Conservation (phyloP, 2,888 invertebrate species). For the Graphium colonna region DNA sequence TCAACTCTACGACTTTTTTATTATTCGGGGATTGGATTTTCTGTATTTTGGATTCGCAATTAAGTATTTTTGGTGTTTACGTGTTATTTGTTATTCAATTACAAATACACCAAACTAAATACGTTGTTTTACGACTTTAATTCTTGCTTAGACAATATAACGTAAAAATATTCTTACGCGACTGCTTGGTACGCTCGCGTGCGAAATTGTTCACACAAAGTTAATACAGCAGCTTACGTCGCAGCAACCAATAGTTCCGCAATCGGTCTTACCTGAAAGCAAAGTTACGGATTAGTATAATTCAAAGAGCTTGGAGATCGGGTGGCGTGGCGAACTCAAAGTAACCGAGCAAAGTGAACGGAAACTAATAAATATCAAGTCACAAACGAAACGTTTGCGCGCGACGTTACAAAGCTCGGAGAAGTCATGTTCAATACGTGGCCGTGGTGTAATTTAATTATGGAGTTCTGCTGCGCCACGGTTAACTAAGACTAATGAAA, state of each 20-base stretch:
- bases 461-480: slow-evolving; percentile 55
- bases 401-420: slow-evolving; percentile 41
- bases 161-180: neutral
- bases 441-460: slow-evolving; percentile 61
- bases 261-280: slow-evolving; percentile 24
- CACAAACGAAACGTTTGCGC: slow-evolving; percentile 32
- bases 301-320: slow-evolving; percentile 17
- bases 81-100: too few relatives aligned
- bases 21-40: too few relatives aligned
- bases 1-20: too few relatives aligned
- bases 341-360: slow-evolving; percentile 22
- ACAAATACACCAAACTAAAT: too few relatives aligned
- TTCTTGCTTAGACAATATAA: neutral
- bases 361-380: slow-evolving; percentile 32
- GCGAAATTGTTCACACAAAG: neutral
- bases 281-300: slow-evolving; percentile 22
- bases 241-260: neutral
- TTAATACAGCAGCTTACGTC: neutral
- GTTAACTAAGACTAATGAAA: slow-evolving; percentile 56
- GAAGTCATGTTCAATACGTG: slow-evolving; percentile 37
- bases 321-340: slow-evolving; percentile 17
- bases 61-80: too few relatives aligned
- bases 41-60: too few relatives aligned
- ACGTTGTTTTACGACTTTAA: too few relatives aligned
- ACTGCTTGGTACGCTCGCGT: neutral